phyloP scores from a whole-genome alignment of 2,113 vertebrate genomes.

The Hippopotamus amphibius region DNA sequence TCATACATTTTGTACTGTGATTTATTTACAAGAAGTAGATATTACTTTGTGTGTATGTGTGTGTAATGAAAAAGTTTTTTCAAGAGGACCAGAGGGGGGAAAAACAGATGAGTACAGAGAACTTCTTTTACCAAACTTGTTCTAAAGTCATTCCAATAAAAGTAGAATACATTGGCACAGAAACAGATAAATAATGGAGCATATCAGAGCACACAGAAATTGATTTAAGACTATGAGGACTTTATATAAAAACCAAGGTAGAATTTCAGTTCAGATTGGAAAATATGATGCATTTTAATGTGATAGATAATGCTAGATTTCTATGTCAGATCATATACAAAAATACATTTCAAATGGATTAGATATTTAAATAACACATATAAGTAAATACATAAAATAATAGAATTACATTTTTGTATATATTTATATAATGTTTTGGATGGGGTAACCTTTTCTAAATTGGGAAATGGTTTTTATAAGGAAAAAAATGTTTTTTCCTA shows the following conservation, averaged over 20 bases:
- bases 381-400: neutral
- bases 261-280: conserved; percentile 16
- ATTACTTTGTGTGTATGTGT: neutral
- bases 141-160: neutral
- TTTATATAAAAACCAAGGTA: conserved; percentile 19
- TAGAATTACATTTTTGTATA: neutral
- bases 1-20: neutral
- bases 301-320: neutral
- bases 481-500: conserved; percentile 2
- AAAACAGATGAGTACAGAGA: neutral
- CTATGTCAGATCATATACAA: neutral
- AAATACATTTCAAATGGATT: neutral
- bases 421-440: neutral
- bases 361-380: conserved; percentile 29
- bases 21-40: conserved; percentile 28
- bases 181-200: neutral
- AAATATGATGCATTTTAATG: conserved; percentile 30
- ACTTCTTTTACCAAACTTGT: neutral
- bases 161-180: neutral
- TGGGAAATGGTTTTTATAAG: neutral
- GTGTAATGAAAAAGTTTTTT: neutral
- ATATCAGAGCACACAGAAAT: neutral
- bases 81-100: neutral
- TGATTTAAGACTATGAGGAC: neutral
- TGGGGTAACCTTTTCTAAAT: neutral